Percentiles rank a stretch among this genome's conserved stretches.
Conservation (phyloP, 2,888 invertebrate genomes). For the Gymnocheta viridis region DNA sequence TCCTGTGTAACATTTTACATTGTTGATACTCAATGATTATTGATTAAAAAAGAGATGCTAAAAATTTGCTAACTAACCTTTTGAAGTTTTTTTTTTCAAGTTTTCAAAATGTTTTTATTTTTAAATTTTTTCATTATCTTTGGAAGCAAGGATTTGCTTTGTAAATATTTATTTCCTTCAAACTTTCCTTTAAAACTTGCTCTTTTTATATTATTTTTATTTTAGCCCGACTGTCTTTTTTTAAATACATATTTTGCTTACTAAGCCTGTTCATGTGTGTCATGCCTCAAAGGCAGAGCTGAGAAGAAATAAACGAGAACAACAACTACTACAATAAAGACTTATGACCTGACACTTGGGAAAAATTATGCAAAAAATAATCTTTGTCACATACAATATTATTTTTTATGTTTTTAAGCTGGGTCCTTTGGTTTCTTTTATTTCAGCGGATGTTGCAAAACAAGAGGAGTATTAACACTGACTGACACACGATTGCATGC, state of each 20-base stretch:
- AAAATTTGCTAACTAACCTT: neutral
- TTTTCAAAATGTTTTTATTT: constrained; percentile 10
- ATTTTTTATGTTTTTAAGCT: neutral
- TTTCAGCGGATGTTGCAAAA: constrained; percentile 45
- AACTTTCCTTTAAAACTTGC: constrained; percentile 58
- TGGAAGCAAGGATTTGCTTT: constrained; percentile 41
- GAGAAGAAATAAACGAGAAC: constrained; percentile 21
- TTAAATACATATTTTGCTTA: constrained; percentile 14
- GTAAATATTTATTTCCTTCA: constrained; percentile 60
- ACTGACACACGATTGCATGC: neutral
- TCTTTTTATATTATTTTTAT: constrained; percentile 3
- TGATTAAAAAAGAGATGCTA: neutral
- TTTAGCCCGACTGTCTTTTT: neutral
- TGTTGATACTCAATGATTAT: too few relatives aligned
- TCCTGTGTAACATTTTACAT: too few relatives aligned
- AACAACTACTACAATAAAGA: constrained; percentile 53
- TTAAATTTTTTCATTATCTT: constrained; percentile 20
- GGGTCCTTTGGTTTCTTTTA: constrained; percentile 40
- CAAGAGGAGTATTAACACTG: constrained; percentile 35
- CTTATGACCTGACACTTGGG: constrained; percentile 70
- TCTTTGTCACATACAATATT: constrained; percentile 64
- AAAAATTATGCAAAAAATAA: constrained; percentile 66
- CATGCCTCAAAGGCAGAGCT: constrained; percentile 61
- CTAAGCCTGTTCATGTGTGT: constrained; percentile 56
- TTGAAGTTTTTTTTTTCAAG: neutral